Conservation (phyloP, 2,113 vertebrate species). For the human region GRCh38 chr12:33289501-33290000, state of each 20-base stretch:
- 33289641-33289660: neutral
- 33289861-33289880: neutral
- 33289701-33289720: neutral
- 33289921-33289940: neutral
- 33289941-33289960: neutral
- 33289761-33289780: neutral
- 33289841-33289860: neutral
- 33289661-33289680: neutral
- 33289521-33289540: neutral
- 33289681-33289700: neutral
- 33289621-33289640: neutral
- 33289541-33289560: neutral
- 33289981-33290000: neutral
- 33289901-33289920: neutral
- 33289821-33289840: neutral
- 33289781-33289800: neutral
- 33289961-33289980: neutral
- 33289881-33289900: neutral
- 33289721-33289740: neutral
- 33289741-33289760: neutral
- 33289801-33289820: neutral
- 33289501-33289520: neutral
- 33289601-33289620: neutral
- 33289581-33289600: neutral
- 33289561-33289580: neutral